Base-by-base conservation (phyloP, 2,797 vertebrate species). In the Enteromius unitaeniatus region DNA sequence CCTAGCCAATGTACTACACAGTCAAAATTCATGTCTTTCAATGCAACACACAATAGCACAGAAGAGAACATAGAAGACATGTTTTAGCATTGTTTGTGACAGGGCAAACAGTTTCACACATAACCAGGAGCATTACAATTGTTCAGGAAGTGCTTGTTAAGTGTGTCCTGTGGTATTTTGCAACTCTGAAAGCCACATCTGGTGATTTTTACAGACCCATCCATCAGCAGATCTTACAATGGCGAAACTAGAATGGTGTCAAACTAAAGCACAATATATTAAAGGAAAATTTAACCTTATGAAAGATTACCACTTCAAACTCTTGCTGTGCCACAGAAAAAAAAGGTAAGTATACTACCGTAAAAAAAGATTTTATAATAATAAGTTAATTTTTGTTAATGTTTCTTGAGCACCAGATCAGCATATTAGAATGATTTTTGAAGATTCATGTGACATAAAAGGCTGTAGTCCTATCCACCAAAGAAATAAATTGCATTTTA, bases 1-100 rank as follows among this genome's bases (percentile, higher is more conserved):
- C 75, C 82, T 51, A 19, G 75, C 53, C 19, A 7, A 51, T 40
- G 60, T 40, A 69, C 53, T 80, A 40, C 51, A 64, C 19, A 85
- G 47, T n/a, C 37, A 55, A 47, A 85, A 84, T 70, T 53, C 74
- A 64, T 82, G 53, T 51, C 26, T 81, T 81, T 81, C 51, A 26
- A 9, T 42, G 73, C n/a, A 83, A 78, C 10, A 23, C 45, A 26
- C 26, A 72, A 80, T 42, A 78, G 51, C 34, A 68, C 19, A n/a
- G 58, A 53, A 40, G 19, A 78, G 26, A 80, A 74, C 7, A 34
- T 26, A 49, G 67, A 58, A 72, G 23, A 47, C 26, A 58, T 73
- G 31, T 17, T 73, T 72, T 60, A 47, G 23, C 53, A 73, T 40
- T 40, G 21, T 17, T 47, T 79, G n/a, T 37, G 79, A 60, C 26